Conservation (phyloP, 2,888 invertebrate genomes). For the Eupithecia subumbrata region DNA sequence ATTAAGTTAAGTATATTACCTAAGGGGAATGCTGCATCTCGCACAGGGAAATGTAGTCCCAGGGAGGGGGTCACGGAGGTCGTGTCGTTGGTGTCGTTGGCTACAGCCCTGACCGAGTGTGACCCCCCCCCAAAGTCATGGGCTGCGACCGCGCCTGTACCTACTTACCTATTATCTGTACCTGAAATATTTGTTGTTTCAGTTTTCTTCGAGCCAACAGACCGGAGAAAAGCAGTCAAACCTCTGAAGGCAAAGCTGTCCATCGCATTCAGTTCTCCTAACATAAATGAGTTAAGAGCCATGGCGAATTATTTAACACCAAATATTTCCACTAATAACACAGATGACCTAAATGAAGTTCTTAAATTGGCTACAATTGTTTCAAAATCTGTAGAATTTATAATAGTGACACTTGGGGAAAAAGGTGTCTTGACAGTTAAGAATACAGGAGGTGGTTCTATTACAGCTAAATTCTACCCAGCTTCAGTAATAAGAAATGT, state of each 20-base stretch:
- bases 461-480: conserved; percentile 66
- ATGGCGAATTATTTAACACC: conserved; percentile 84
- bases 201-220: conserved; percentile 97
- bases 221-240: conserved; percentile 89
- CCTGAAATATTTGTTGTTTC: conserved; percentile 65
- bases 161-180: no score
- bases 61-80: no score
- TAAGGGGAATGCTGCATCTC: not conserved
- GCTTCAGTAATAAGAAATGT: conserved; percentile 70
- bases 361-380: conserved; percentile 65
- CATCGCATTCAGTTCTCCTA: conserved; percentile 90
- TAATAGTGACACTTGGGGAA: conserved; percentile 86
- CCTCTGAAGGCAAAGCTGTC: conserved; percentile 83
- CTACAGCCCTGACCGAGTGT: no score
- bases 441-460: conserved; percentile 32
- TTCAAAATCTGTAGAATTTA: conserved; percentile 78
- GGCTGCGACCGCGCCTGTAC: no score
- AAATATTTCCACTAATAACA: conserved; percentile 46
- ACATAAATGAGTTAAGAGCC: conserved; percentile 88
- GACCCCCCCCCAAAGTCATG: no score
- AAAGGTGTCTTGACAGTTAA: conserved; percentile 83
- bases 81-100: no score
- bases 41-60: not conserved
- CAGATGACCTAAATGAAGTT: conserved; percentile 58
- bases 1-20: no score